phyloP scores from a whole-genome alignment of 2,888 invertebrate genomes.

The Meliscaeva auricollis region DNA sequence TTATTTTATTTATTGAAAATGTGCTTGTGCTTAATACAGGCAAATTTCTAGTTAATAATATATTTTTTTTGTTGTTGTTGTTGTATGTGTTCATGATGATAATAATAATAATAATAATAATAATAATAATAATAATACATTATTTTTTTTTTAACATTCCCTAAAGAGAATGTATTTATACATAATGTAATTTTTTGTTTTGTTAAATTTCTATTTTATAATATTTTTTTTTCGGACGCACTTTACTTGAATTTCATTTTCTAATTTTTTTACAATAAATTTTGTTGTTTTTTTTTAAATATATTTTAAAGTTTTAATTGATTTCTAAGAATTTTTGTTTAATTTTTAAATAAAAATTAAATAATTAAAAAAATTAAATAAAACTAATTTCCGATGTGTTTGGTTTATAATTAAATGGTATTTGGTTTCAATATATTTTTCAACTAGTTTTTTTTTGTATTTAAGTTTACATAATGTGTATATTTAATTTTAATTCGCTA shows the following conservation, averaged over 20 bases:
- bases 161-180: constrained; percentile 61
- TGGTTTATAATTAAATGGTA: constrained; percentile 22
- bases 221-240: constrained; percentile 69
- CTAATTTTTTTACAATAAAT: constrained; percentile 72
- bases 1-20: constrained; percentile 56
- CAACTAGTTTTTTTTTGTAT: constrained; percentile 47
- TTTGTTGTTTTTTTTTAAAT: constrained; percentile 42
- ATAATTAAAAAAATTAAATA: constrained; percentile 28
- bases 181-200: constrained; percentile 28
- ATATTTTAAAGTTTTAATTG: constrained; percentile 68
- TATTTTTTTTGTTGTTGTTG: constrained; percentile 45
- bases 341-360: constrained; percentile 9
- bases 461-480: constrained; percentile 71
- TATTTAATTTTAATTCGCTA: constrained; percentile 72
- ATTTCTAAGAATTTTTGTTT: constrained; percentile 64
- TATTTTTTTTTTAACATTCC: constrained; percentile 54
- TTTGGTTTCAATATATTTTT: constrained; percentile 57
- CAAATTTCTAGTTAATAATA: constrained; percentile 67
- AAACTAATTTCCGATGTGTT: constrained; percentile 44
- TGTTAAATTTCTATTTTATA: constrained; percentile 34
- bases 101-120: constrained; percentile 65
- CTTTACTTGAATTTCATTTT: constrained; percentile 76
- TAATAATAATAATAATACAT: constrained; percentile 65
- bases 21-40: constrained; percentile 71
- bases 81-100: constrained; percentile 46